Percentiles rank a stretch among this genome's conserved stretches.
Conservation (phyloP, 2,797 vertebrate genomes). For the Caiman crocodilus region DNA sequence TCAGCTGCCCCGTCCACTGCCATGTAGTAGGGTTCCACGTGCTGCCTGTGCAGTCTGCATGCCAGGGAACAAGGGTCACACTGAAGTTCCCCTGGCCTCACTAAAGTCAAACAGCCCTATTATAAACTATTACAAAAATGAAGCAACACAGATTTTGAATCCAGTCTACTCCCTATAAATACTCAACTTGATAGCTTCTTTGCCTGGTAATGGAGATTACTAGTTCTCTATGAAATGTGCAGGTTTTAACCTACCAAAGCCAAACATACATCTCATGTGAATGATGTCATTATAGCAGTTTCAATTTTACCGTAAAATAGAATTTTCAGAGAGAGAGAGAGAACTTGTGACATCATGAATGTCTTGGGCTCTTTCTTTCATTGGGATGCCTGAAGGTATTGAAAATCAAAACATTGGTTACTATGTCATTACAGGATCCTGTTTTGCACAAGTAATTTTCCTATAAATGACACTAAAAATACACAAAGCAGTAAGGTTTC, state of each 20-base stretch:
- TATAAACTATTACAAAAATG: background rate
- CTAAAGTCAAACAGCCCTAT: too few species aligned
- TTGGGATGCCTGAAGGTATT: background rate
- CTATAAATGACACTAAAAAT: background rate
- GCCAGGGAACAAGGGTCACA: too few species aligned
- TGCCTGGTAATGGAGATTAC: accelerated
- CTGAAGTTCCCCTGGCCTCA: too few species aligned
- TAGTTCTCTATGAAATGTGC: background rate
- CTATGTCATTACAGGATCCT: background rate
- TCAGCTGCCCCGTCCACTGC: too few species aligned
- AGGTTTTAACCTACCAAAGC: background rate
- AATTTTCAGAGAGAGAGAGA: background rate
- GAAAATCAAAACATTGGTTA: background rate
- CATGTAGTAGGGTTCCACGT: too few species aligned
- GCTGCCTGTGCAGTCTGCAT: too few species aligned
- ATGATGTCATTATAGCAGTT: accelerated
- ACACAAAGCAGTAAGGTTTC: background rate
- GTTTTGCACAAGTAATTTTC: background rate
- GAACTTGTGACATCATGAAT: accelerated
- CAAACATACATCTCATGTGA: background rate
- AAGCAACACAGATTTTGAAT: accelerated
- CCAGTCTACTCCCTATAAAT: accelerated
- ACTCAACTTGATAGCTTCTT: background rate
- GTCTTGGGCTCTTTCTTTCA: background rate
- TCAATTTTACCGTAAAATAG: background rate